phyloP scores from a whole-genome alignment of 2,797 vertebrate species.

The Ambastaia sidthimunki region DNA sequence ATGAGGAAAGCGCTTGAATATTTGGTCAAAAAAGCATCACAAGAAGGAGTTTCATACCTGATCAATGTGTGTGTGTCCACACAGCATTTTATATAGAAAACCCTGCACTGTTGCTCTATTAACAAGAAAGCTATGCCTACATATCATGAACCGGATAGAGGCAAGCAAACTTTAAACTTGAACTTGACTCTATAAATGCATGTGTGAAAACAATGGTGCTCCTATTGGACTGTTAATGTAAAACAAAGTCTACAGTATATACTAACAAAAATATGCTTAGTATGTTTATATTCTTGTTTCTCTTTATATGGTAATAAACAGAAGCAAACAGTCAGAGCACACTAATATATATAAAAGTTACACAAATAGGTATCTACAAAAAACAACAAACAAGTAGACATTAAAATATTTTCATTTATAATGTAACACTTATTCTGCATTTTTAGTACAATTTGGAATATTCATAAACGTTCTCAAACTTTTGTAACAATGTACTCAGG shows the following conservation, averaged over 20 bases:
- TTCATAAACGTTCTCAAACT: no score
- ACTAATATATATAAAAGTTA: neutral
- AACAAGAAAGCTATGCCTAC: neutral
- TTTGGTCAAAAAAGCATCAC: conserved; percentile 1
- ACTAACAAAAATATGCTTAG: no score
- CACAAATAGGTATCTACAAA: neutral
- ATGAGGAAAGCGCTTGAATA: neutral
- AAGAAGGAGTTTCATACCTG: conserved; percentile 1
- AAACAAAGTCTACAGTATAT: neutral
- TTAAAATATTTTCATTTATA: neutral
- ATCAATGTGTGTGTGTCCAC: neutral
- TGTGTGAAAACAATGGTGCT: conserved; percentile 11
- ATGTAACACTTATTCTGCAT: neutral
- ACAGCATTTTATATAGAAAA: neutral
- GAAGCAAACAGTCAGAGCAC: neutral
- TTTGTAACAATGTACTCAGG: no score
- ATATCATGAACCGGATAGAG: neutral
- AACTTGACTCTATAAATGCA: conserved; percentile 7
- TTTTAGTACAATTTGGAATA: neutral
- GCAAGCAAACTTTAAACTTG: neutral
- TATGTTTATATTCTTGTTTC: no score
- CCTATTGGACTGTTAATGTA: neutral
- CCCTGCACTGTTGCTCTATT: neutral
- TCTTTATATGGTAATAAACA: neutral
- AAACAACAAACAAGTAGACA: neutral